These are phyloP conservation scores for Herpetotheres cachinnans DNA, from an alignment of 2,113 vertebrate species.

Conservation along the genomic window DNA sequence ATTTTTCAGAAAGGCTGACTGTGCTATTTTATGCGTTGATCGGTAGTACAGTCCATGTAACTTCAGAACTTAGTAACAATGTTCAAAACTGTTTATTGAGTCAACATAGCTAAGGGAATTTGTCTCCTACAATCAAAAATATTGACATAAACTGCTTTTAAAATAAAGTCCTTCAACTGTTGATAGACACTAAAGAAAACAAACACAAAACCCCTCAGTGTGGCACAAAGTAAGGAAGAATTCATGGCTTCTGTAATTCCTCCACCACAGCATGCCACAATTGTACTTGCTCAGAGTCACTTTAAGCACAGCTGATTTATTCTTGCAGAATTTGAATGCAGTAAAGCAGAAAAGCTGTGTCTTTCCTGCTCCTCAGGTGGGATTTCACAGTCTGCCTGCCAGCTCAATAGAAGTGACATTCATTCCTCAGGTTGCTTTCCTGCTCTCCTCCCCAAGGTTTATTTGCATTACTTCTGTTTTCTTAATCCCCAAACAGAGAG, in stretches of 20 bases:
- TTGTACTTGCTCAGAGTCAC: neutral
- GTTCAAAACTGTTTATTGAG: neutral
- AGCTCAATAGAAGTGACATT: slow-evolving; percentile 21
- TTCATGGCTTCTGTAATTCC: neutral
- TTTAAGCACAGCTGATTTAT: slow-evolving; percentile 44
- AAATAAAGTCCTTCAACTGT: neutral
- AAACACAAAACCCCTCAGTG: neutral
- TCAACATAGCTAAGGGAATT: neutral
- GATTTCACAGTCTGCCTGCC: slow-evolving; percentile 53
- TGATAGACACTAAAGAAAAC: neutral
- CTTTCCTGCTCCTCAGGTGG: slow-evolving; percentile 2
- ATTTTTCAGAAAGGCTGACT: neutral
- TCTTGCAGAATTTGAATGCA: slow-evolving; percentile 55
- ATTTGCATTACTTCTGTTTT: slow-evolving; percentile 42
- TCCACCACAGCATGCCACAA: neutral
- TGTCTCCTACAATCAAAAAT: neutral
- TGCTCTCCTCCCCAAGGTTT: neutral
- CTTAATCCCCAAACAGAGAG: slow-evolving; percentile 40
- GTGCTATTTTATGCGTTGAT: neutral
- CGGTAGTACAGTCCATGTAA: neutral
- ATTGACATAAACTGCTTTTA: neutral
- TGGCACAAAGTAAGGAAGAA: slow-evolving; percentile 2
- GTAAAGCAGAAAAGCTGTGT: neutral
- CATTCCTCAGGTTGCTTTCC: neutral
- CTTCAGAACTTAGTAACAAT: neutral